phyloP scores from a whole-genome alignment of 92 coral and sea anemone genomes.

The Ricordea florida region DNA sequence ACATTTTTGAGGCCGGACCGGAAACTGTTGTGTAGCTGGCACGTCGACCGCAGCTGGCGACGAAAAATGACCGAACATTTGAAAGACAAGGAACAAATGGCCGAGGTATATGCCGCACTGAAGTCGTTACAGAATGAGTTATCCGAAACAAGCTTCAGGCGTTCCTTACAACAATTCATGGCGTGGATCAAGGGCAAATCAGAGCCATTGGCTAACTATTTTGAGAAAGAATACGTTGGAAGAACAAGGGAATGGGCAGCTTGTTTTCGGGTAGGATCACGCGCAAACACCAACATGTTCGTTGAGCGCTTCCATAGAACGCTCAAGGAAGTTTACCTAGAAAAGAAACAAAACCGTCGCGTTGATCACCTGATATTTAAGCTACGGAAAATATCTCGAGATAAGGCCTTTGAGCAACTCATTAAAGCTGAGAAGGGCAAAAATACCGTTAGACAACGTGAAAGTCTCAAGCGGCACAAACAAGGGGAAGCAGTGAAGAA shows the following conservation, averaged over 20 bases:
- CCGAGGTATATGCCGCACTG: slow-evolving; percentile 43
- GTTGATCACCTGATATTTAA: slow-evolving; percentile 43
- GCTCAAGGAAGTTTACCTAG: slow-evolving; percentile 22
- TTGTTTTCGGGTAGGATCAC: slow-evolving; percentile 26
- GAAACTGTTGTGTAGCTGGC: slow-evolving; percentile 56
- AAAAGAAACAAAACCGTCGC: slow-evolving; percentile 26
- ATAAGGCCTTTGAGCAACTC: slow-evolving; percentile 34
- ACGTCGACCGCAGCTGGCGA: slow-evolving; percentile 33
- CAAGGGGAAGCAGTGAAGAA: slow-evolving; percentile 4
- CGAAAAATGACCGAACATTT: slow-evolving; percentile 17
- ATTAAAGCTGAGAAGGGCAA: slow-evolving; percentile 56
- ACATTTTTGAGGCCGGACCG: slow-evolving; percentile 26
- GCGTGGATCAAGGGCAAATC: too few relatives aligned
- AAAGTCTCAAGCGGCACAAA: slow-evolving; percentile 33
- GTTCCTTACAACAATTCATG: slow-evolving; percentile 12
- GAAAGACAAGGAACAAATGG: slow-evolving; percentile 28
- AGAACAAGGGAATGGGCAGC: slow-evolving; percentile 38
- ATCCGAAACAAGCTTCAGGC: slow-evolving; percentile 13
- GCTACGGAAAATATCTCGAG: slow-evolving; percentile 31
- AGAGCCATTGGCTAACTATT: slow-evolving; percentile 7
- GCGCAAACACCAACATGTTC: slow-evolving; percentile 36
- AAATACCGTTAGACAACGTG: slow-evolving; percentile 2
- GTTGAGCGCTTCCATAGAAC: slow-evolving; percentile 26
- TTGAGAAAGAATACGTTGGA: slow-evolving; percentile 7
- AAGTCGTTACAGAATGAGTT: slow-evolving; percentile 16